Base-by-base conservation (phyloP, 2,113 vertebrate genomes). In the Xiphorhynchus elegans region DNA sequence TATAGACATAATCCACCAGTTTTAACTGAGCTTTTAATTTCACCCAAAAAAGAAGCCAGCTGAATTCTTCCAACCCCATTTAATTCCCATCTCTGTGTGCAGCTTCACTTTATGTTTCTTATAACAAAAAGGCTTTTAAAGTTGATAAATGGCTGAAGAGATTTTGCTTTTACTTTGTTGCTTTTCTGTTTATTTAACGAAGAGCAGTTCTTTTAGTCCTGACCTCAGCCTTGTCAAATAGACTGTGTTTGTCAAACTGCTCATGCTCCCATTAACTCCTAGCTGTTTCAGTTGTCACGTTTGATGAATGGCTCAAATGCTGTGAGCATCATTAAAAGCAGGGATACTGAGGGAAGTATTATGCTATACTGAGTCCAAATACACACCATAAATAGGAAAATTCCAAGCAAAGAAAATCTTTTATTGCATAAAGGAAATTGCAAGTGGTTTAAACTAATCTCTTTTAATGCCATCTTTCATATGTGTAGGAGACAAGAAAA, bases 181-280 rank as follows among this genome's bases (percentile, higher is more conserved):
- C 94, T 97, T 96, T 94, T 94, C 92, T 96, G 94, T 97, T 97
- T 96, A 93, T 96, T 97, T 97, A 96, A 97, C 79, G 87, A 96
- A 96, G 94, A 97, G 81, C 84, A 87, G 90, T 75, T 97, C 94
- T 96, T 96, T 96, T 68, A 90, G 95, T 93, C 84, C 92, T 96
- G 95, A 97, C 95, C 95, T 92, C 95, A 92, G 83, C 89, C 95
- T 96, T 97, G 95, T 97, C 97, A 97, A 96, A 97, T 93, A 94
- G 94, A 94, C 82, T 91, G 29, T 97, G 95, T 96, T 97, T 96
- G 95, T 96, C 96, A 96, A 96, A 97, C 95, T 96, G 84, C 92
- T 97, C 90, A 94, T 96, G 94, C 94, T 97, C 87, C 96, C 89
- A 96, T 97, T 97, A 97, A 96, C 96, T 97, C 89, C 75, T 94